phyloP scores from a whole-genome alignment of 2,797 vertebrate genomes.

The Capromys pilorides region DNA sequence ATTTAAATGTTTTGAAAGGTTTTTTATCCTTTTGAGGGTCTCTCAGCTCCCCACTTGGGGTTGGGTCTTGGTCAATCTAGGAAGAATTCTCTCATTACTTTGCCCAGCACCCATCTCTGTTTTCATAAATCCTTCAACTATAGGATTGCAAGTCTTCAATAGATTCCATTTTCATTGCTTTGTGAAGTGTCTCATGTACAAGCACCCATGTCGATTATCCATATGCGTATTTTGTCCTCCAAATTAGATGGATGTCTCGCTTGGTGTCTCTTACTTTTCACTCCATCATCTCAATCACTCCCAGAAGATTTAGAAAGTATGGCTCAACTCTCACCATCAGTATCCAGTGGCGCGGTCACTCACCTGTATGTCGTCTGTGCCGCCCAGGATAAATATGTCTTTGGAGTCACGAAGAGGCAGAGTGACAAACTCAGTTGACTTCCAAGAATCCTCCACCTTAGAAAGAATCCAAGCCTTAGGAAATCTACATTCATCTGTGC shows the following conservation, averaged over 20 bases:
- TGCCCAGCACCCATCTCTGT: not conserved
- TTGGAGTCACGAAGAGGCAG: constrained; percentile 88
- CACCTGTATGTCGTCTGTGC: constrained; percentile 92
- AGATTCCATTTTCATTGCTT: constrained; percentile 24
- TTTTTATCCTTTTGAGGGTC: not conserved
- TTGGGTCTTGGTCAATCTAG: not conserved
- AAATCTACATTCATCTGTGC: constrained; percentile 24
- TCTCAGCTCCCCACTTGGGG: not conserved
- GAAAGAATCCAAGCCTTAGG: constrained; percentile 51
- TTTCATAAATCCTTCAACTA: constrained; percentile 22
- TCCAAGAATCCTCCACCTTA: constrained; percentile 90
- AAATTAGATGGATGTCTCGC: not conserved
- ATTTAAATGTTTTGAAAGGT: constrained; percentile 2
- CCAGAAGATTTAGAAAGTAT: not conserved
- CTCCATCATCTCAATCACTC: not conserved
- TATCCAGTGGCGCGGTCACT: constrained; percentile 30
- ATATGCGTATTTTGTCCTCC: constrained; percentile 31
- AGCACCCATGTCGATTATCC: not conserved
- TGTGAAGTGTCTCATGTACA: constrained; percentile 36
- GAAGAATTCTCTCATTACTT: not conserved
- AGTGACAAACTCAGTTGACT: constrained; percentile 88
- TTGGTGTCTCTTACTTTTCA: constrained; percentile 13
- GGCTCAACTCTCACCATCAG: not conserved
- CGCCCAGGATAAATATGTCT: constrained; percentile 90
- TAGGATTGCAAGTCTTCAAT: not conserved